Percentiles rank a stretch among this genome's conserved stretches.
Evolutionary conservation across 1,140 invertebrate species (phyloP).

Genomic region (Drosophila burlai): DNA sequence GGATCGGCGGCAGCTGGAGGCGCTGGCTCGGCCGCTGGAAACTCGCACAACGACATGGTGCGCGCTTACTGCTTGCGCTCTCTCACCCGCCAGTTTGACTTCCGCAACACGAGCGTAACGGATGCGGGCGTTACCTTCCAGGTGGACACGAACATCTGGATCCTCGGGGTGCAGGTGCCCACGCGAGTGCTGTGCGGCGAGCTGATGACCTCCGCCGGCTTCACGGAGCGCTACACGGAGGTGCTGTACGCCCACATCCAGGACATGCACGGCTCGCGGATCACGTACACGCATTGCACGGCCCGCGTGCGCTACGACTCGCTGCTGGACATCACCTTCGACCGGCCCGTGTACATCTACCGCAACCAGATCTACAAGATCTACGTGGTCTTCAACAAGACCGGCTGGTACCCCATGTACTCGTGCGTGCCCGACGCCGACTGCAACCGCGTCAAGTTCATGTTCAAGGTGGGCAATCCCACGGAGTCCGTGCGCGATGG

Average conservation of each 20-base stretch:
- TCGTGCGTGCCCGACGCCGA: slow-evolving; percentile 87
- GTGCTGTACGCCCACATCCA: slow-evolving; percentile 92
- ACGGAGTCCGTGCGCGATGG: slow-evolving; percentile 89
- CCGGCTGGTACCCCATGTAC: slow-evolving; percentile 91
- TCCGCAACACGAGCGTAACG: slow-evolving; percentile 89
- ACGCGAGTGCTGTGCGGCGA: slow-evolving; percentile 87
- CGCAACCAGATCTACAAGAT: slow-evolving; percentile 92
- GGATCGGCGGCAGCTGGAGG: not conserved
- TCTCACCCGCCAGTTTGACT: slow-evolving; percentile 88
- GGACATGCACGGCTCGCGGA: slow-evolving; percentile 90
- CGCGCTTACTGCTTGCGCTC: slow-evolving; percentile 89
- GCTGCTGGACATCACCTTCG: slow-evolving; percentile 91
- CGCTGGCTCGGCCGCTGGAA: slow-evolving; percentile 20
- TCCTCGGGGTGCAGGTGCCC: slow-evolving; percentile 89
- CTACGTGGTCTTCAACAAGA: slow-evolving; percentile 92
- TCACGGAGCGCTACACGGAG: slow-evolving; percentile 88
- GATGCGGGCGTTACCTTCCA: slow-evolving; percentile 91
- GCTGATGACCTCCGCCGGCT: slow-evolving; percentile 83
- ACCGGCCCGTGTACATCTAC: slow-evolving; percentile 91
- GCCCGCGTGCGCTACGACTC: slow-evolving; percentile 89
- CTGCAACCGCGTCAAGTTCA: slow-evolving; percentile 90
- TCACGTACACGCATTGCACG: slow-evolving; percentile 93
- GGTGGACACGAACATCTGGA: slow-evolving; percentile 91
- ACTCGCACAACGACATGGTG: slow-evolving; percentile 83
- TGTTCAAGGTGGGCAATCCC: slow-evolving; percentile 89